Conservation (phyloP, 2,797 vertebrate species). For the Anguilla pacifica region DNA sequence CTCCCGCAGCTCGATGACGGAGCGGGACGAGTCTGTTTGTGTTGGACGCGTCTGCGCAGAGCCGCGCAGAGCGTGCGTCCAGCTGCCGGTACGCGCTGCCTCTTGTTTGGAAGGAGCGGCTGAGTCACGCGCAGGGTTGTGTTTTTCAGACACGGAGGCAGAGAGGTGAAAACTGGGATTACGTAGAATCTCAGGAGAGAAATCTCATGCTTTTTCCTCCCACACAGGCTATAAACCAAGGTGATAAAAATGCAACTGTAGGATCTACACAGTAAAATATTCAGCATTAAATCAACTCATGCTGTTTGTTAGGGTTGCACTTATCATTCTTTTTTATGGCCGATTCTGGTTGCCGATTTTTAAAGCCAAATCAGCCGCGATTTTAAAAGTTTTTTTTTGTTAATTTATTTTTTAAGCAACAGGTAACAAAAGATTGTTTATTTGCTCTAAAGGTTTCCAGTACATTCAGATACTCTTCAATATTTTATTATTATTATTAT, state of each 20-base stretch:
- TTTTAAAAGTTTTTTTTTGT: too few species aligned
- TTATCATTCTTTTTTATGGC: too few species aligned
- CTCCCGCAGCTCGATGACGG: slow-evolving; percentile 43
- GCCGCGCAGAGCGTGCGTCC: slow-evolving; percentile 55
- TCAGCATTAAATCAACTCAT: too few species aligned
- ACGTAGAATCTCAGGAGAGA: background rate
- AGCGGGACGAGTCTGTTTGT: slow-evolving; percentile 46
- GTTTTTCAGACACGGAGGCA: slow-evolving; percentile 56
- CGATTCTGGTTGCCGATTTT: too few species aligned
- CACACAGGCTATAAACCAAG: background rate
- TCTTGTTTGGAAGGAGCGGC: slow-evolving; percentile 53
- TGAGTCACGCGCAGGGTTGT: slow-evolving; percentile 61
- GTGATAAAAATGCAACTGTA: background rate
- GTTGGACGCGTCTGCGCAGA: slow-evolving; percentile 47
- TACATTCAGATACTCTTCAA: too few species aligned
- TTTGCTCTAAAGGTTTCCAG: too few species aligned
- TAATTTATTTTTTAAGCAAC: too few species aligned
- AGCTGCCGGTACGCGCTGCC: slow-evolving; percentile 50
- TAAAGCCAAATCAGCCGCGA: too few species aligned
- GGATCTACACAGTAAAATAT: background rate
- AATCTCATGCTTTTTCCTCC: background rate
- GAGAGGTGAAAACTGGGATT: background rate
- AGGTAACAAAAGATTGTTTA: too few species aligned
- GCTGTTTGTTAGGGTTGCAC: too few species aligned
- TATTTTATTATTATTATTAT: too few species aligned